Conservation (phyloP, 2,888 invertebrate species). For the Dimorphilus gyrociliatus region DNA sequence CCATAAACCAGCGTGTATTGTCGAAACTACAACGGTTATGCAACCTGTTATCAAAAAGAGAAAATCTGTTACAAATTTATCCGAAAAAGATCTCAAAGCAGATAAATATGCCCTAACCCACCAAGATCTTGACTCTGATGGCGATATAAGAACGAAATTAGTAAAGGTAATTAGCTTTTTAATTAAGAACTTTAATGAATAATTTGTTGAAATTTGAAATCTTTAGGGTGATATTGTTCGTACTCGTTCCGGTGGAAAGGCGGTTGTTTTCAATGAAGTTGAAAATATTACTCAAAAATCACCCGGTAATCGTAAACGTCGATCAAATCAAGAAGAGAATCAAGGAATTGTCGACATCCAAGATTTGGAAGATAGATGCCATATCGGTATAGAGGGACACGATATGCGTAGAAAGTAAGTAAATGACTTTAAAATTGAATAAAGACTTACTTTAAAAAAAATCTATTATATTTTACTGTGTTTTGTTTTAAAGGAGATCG, state of each 20-base stretch:
- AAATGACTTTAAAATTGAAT: too few relatives aligned
- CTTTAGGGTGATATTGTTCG: slow-evolving; percentile 70
- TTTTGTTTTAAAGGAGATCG: too few relatives aligned
- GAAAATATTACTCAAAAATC: slow-evolving; percentile 50
- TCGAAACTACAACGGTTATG: slow-evolving; percentile 62
- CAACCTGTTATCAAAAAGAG: slow-evolving; percentile 61
- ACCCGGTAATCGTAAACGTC: slow-evolving; percentile 25
- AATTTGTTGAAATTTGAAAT: slow-evolving; percentile 1
- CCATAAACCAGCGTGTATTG: slow-evolving; percentile 54
- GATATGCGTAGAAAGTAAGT: slow-evolving; percentile 4
- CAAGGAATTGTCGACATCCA: too few relatives aligned
- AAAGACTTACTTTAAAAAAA: too few relatives aligned
- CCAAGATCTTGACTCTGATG: slow-evolving; percentile 76
- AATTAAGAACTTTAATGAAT: not conserved
- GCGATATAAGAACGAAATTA: slow-evolving; percentile 76
- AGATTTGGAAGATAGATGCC: slow-evolving; percentile 29
- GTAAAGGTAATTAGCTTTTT: slow-evolving; percentile 51
- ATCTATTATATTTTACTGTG: too few relatives aligned
- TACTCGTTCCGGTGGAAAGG: slow-evolving; percentile 83
- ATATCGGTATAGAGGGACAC: slow-evolving; percentile 31
- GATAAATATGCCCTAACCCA: slow-evolving; percentile 80
- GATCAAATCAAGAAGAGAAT: too few relatives aligned
- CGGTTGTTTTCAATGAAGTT: slow-evolving; percentile 81
- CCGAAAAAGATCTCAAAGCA: slow-evolving; percentile 50
- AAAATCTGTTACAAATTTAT: slow-evolving; percentile 65